phyloP scores from a whole-genome alignment of 1,140 invertebrate species.

The Planococcus citri region DNA sequence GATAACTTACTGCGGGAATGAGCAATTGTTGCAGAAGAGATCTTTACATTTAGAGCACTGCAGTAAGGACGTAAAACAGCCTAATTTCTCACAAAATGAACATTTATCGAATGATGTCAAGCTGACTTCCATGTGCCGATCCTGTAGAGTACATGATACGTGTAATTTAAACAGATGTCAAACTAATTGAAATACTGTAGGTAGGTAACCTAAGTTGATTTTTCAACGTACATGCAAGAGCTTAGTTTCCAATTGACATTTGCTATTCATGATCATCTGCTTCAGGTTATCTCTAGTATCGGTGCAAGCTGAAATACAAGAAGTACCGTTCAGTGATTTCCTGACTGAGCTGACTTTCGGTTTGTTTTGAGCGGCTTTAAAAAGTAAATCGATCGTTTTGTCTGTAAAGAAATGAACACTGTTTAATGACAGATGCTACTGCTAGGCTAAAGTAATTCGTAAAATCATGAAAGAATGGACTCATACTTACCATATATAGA shows the following conservation, averaged over 20 bases:
- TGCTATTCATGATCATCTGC: background rate
- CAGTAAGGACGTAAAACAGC: background rate
- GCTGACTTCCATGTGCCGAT: background rate
- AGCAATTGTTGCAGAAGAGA: background rate
- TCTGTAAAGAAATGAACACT: background rate
- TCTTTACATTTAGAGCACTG: background rate
- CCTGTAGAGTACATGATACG: background rate
- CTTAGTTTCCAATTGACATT: background rate
- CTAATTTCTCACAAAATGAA: constrained; percentile 9
- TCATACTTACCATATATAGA: background rate
- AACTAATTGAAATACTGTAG: no score
- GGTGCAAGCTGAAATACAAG: background rate
- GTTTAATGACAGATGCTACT: background rate
- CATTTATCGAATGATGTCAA: background rate
- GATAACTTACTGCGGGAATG: background rate
- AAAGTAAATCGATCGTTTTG: background rate
- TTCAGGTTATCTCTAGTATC: background rate
- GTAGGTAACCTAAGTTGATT: no score
- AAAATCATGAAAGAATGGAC: background rate
- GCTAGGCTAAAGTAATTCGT: no score
- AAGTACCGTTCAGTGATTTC: background rate
- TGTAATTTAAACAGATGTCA: no score
- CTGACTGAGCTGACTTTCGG: background rate
- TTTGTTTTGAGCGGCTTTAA: background rate
- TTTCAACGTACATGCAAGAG: background rate